A percentile compares a stretch with the other conserved stretches of the same genome.
Conservation (phyloP, 2,113 vertebrate genomes). For the Sphyrna mokarran region DNA sequence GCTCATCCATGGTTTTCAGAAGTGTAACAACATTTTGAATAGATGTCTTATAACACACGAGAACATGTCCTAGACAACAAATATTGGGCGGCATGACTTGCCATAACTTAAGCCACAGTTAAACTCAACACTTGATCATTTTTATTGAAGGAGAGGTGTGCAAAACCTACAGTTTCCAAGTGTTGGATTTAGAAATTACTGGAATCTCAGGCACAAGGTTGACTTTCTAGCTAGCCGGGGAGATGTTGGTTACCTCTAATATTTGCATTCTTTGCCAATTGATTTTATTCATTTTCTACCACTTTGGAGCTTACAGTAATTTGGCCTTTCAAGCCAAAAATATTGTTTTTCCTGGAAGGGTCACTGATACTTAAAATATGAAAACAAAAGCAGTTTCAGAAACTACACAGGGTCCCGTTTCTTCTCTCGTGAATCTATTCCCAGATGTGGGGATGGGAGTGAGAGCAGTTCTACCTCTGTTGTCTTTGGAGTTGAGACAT, state of each 20-base stretch:
- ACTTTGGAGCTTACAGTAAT: background rate
- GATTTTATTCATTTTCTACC: background rate
- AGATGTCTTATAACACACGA: background rate
- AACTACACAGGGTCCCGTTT: background rate
- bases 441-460: background rate
- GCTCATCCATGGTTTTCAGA: too few relatives aligned
- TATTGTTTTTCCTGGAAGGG: background rate
- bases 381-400: background rate
- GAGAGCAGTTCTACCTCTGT: background rate
- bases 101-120: background rate
- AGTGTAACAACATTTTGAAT: background rate
- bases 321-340: background rate
- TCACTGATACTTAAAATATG: constrained; percentile 9
- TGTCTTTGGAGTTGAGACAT: background rate
- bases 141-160: background rate
- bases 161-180: background rate
- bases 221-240: background rate
- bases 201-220: background rate
- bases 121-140: background rate
- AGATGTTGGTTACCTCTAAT: background rate
- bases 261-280: background rate
- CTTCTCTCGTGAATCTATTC: background rate
- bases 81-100: background rate
- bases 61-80: background rate
- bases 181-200: constrained; percentile 16